Base-by-base conservation (phyloP, 2,888 invertebrate genomes). In the Nemotelus nigrinus region DNA sequence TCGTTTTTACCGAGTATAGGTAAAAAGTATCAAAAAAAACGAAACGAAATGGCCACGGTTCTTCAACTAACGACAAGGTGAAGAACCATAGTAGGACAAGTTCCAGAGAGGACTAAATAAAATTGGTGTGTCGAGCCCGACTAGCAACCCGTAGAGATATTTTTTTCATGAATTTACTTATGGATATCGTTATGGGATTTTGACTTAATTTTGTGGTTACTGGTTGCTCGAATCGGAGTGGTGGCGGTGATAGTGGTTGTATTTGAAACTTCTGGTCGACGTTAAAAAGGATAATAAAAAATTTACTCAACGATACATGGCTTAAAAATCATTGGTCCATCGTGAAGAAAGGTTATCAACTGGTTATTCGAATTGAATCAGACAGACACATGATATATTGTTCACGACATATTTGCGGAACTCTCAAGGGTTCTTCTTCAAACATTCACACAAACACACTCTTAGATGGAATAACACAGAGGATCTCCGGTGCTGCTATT, bases 341-440 rank as follows among this genome's bases (percentile, higher is more conserved):
- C 53, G 39, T 2, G 60, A n/a, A 25, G 8, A 50, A 53, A 60
- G 74, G 74, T 74, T 74, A 74, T 74, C 74, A 74, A 74, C 63
- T 60, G 39, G 48, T 63, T 48, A 63, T 74, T 74, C 74, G 74
- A 60, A 74, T 74, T 48, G 63, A 74, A 74, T 74, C 74, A 60
- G 50, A 50, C 74, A 60, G 74, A 60, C 74, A 39, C 48, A 74
- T 74, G 74, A 74, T 74, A 74, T 60, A 74, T 74, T 60, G 60
- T 74, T 60, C 74, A 74, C 74, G 74, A 74, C 74, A 74, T 74
- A 48, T 74, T 74, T 74, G 74, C 74, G 48, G 63, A 48, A 48
- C 63, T 60, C 63, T 74, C 48, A 43, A 70, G 55, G 55, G 55
- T 53, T 50, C 70, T 53, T 3, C 25, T 25, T 25, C 25, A 25